Percentiles rank a stretch among this genome's conserved stretches.
phyloP scores from a whole-genome alignment of 2,113 vertebrate genomes.

The Calypte anna region DNA sequence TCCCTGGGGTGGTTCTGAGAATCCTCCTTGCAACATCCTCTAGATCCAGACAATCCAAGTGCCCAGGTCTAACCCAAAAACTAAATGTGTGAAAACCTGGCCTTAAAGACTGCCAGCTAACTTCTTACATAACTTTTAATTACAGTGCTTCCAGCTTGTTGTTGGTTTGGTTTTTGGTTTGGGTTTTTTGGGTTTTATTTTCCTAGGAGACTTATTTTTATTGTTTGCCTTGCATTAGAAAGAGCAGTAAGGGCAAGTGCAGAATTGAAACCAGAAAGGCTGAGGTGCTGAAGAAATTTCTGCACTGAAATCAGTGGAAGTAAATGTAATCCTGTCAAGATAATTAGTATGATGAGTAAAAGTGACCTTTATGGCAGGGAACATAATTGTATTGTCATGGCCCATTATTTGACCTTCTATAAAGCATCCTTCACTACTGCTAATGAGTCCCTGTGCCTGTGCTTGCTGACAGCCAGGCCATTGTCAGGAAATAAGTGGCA shows the following conservation, averaged over 20 bases:
- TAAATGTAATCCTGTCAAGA: slow-evolving; percentile 28
- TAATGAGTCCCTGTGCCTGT: slow-evolving; percentile 36
- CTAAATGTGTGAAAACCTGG: neutral
- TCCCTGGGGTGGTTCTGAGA: neutral
- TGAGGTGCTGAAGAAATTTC: neutral
- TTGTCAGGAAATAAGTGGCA: neutral
- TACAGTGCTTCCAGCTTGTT: neutral
- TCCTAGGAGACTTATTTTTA: neutral
- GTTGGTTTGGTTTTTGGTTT: too few species aligned
- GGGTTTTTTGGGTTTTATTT: too few species aligned
- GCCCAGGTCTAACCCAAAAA: too few species aligned
- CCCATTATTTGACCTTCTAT: slow-evolving; percentile 63
- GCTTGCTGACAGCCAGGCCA: neutral
- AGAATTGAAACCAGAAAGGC: neutral
- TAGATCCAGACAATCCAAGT: fast-evolving
- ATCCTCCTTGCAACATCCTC: neutral
- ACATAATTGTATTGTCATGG: slow-evolving; percentile 64
- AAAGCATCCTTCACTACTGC: slow-evolving; percentile 18
- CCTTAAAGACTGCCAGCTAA: neutral
- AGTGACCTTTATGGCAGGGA: slow-evolving; percentile 65
- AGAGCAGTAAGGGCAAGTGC: neutral
- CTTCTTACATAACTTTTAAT: neutral
- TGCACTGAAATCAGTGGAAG: neutral
- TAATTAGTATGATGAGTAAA: slow-evolving; percentile 66
- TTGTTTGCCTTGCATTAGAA: neutral